Conservation (phyloP, 2,888 invertebrate species). For the Stictocephala bisonia region DNA sequence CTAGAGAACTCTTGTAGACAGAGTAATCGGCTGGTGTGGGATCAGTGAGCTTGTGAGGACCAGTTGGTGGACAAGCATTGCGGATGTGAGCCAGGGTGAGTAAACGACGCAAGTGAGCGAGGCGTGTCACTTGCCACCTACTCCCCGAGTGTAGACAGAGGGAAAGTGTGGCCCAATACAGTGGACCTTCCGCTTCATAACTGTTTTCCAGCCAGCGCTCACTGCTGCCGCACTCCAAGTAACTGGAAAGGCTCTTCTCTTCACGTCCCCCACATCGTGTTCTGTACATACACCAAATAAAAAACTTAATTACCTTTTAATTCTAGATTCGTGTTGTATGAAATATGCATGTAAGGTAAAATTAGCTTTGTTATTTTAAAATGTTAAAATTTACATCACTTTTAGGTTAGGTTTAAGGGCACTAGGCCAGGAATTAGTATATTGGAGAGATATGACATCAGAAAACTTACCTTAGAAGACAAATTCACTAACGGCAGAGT, state of each 20-base stretch:
- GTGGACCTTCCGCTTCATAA: conserved; percentile 91
- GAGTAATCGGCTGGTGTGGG: conserved; percentile 74
- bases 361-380: no score
- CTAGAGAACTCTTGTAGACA: conserved; percentile 82
- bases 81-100: conserved; percentile 83
- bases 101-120: conserved; percentile 81
- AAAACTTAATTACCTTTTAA: no score
- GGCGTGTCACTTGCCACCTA: conserved; percentile 79
- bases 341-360: no score
- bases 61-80: conserved; percentile 69
- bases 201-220: conserved; percentile 82
- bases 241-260: conserved; percentile 79
- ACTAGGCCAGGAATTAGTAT: no score
- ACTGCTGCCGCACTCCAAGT: conserved; percentile 73
- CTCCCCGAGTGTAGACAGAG: conserved; percentile 80
- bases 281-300: conserved; percentile 67
- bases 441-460: no score
- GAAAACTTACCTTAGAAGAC: no score
- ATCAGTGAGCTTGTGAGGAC: conserved; percentile 68
- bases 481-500: no score
- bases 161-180: conserved; percentile 88
- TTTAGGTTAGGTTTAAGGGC: no score
- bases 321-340: no score
- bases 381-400: no score
- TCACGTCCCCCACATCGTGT: conserved; percentile 82